Evolutionary conservation across 2,113 vertebrate genomes (phyloP).

Genomic region (Poecile atricapillus): DNA sequence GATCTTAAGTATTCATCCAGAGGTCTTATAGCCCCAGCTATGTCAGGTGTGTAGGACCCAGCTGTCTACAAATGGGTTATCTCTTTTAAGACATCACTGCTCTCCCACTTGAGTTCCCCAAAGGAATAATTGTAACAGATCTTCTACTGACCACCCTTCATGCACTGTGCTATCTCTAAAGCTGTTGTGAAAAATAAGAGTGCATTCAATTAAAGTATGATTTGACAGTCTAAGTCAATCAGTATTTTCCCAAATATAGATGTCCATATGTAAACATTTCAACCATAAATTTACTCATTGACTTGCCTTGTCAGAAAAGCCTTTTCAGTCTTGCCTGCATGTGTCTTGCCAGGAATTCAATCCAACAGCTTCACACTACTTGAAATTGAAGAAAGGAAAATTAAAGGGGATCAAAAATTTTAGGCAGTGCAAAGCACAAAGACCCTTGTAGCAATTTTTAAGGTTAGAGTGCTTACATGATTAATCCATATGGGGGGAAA

Average conservation of each 20-base stretch:
- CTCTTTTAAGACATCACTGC: not conserved
- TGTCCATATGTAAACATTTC: constrained; percentile 32
- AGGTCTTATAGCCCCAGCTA: not conserved
- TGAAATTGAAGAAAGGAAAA: not conserved
- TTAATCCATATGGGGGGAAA: not conserved
- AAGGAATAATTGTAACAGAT: not conserved
- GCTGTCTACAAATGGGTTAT: not conserved
- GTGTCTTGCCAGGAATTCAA: not conserved
- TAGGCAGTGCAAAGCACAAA: not conserved
- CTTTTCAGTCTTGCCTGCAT: not conserved
- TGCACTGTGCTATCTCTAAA: not conserved
- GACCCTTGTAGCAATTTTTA: not conserved
- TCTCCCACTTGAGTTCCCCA: not conserved
- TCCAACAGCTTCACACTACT: not conserved
- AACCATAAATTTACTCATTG: constrained; percentile 46
- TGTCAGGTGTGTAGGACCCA: not conserved
- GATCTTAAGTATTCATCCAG: not conserved
- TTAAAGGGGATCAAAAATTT: not conserved
- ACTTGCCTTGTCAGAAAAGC: constrained; percentile 43
- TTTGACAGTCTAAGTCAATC: not conserved
- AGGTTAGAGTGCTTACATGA: not conserved
- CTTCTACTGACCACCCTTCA: not conserved
- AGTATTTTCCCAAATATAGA: not conserved
- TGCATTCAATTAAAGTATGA: not conserved
- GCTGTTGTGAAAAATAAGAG: not conserved